Evolutionary conservation across 37 sponge, comb jelly and placozoan genomes (phyloP), one percentile per base, ranked within the genome.

Genomic region (Tethya wilhelma): DNA sequence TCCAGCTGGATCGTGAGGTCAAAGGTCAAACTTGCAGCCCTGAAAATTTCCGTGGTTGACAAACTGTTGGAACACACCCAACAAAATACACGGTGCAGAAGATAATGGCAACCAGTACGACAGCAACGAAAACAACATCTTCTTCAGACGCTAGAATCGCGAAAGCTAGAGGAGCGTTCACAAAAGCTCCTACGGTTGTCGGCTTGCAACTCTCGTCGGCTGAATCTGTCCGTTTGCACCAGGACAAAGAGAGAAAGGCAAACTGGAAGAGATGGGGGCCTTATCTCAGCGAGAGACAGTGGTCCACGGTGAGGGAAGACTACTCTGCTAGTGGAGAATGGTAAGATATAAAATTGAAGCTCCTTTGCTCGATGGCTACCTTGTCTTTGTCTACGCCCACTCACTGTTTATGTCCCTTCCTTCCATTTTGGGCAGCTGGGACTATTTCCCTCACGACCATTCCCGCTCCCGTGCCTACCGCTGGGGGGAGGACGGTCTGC

Each of bases 181-280:
- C 64, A 4, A 78, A 87, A 20, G 83, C 82, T 11, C 79, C 77
- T 44, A 91, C 86, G 3, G 41, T 82, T 1, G 86, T 86, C 0
- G 91, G 83, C 2, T 43, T 86, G 34, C 40, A 59, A 23, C 14
- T 72, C 0, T 32, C 38, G 31, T 60, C 89, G 17, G 71, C 93
- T 0, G 97, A 97, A 67, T 79, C 97, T 8, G 76, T 74, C 17
- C 45, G 97, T 19, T 82, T 97, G 72, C 56, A 64, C 49, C 83
- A 88, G 44, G 97, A 97, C 71, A 73, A 78, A 44, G 67, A 57
- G 42, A 75, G 92, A 7, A 34, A 42, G 26, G 88, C 75, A 45
- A 94, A 97, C 79, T 97, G 97, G 97, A 97, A 97, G 80, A 63
- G 97, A 42, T 97, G 97, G 97, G 97, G 97, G 4, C 97, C 97